Evolutionary conservation across 2,888 invertebrate species (phyloP).

Genomic region (Drosophila borborema): DNA sequence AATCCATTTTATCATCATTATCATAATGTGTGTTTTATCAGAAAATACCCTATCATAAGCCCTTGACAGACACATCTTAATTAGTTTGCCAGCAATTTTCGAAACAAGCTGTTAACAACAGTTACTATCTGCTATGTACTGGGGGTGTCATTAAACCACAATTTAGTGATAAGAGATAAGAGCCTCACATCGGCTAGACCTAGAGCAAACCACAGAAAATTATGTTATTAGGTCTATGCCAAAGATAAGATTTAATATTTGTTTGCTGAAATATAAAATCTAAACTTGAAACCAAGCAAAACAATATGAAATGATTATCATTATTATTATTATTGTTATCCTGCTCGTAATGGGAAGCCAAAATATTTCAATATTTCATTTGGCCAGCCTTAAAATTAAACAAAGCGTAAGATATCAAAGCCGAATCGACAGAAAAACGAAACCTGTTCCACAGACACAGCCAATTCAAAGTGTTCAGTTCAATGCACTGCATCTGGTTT

Average conservation of each 20-base stretch:
- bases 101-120: constrained; percentile 48
- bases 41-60: constrained; percentile 28
- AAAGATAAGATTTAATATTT: background rate
- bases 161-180: constrained; percentile 35
- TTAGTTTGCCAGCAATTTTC: constrained; percentile 30
- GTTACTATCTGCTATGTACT: constrained; percentile 17
- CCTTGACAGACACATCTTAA: constrained; percentile 43
- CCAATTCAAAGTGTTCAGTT: constrained; percentile 26
- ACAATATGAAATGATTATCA: no score
- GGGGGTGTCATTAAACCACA: constrained; percentile 30
- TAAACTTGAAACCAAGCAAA: background rate
- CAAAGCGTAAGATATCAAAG: constrained; percentile 18
- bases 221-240: background rate
- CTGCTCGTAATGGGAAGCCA: background rate
- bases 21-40: constrained; percentile 24
- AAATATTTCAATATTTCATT: constrained; percentile 23
- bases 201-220: constrained; percentile 4
- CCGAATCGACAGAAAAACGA: constrained; percentile 17
- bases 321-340: background rate
- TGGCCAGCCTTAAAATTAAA: constrained; percentile 7
- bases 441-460: constrained; percentile 44
- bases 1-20: constrained; percentile 11
- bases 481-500: constrained; percentile 45
- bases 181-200: background rate
- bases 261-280: background rate